Percentiles rank a stretch among this genome's conserved stretches.
These are phyloP conservation scores for Numida meleagris DNA, from an alignment of 2,113 vertebrate species.

Conservation along the genomic window DNA sequence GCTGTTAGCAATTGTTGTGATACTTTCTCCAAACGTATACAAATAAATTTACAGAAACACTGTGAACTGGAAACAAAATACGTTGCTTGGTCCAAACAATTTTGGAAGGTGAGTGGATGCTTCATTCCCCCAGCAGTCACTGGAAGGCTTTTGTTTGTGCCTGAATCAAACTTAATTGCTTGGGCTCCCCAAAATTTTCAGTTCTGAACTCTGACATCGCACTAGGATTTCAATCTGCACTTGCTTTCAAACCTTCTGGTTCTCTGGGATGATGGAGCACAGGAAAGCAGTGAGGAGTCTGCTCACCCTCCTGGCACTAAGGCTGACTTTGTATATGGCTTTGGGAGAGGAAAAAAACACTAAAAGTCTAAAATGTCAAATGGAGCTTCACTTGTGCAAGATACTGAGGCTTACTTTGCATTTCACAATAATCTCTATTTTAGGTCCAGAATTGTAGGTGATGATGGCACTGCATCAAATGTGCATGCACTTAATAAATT, in stretches of 20 bases:
- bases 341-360: not conserved
- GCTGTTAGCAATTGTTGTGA: not conserved
- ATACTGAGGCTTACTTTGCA: not conserved
- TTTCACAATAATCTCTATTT: not conserved
- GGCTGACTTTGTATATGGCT: not conserved
- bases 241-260: not conserved
- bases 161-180: not conserved
- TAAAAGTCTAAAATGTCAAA: not conserved
- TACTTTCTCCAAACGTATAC: not conserved
- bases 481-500: not conserved
- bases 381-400: not conserved
- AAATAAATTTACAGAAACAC: not conserved
- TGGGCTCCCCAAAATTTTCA: not conserved
- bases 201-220: not conserved
- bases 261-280: not conserved
- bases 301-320: not conserved
- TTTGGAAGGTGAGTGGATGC: not conserved
- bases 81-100: rapidly evolving
- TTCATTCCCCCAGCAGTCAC: not conserved
- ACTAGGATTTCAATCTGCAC: not conserved
- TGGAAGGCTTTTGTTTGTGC: not conserved
- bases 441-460: not conserved
- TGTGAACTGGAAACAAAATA: not conserved
- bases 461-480: not conserved
- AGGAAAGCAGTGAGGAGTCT: not conserved